Evolutionary conservation across 2,113 vertebrate species (phyloP), one percentile per base, ranked within the genome.

Genomic region (Rhinolophus sinicus): DNA sequence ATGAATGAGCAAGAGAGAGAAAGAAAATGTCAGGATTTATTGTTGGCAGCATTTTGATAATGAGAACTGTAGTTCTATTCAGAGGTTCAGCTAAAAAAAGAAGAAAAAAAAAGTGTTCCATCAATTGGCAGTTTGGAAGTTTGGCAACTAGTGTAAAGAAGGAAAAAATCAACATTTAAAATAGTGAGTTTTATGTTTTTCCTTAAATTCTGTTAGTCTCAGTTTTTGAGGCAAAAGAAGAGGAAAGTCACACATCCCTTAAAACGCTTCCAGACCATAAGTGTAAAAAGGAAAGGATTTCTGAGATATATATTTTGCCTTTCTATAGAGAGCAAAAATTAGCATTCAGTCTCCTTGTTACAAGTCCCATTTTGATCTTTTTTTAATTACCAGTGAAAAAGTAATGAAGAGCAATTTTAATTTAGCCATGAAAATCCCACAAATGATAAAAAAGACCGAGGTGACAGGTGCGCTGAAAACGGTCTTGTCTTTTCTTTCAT

Each of bases 341-440:
- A 97, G 83, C 86, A 96, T 96, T 97, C 60, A 62, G 64, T 75
- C 62, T 89, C 70, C 94, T 87, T 93, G 38, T 93, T 97, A 94
- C 64, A 90, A 94, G 95, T 90, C 28, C 38, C 93, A 96, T 97
- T 97, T 97, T 98, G 95, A 96, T 97, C 95, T 95, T 97, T 97
- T 97, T 97, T 94, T 58, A 97, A 97, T 96, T 97, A 86, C 81
- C 52, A 90, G 73, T 94, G 77, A 93, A 97, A 92, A 97, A 90
- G 82, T 97, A 97, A 97, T 97, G 96, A 97, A 96, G n/a, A 96
- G 62, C 73, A 92, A 93, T 95, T 97, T 67, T 93, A 96, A 96
- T 96, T 96, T 93, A 97, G 77, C 47, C 33, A 58, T 12, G 0
- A 88, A 97, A 97, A 67, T 86, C 81, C 38, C 94, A 70, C 72